Percentiles rank a stretch among this genome's conserved stretches.
Conservation (phyloP, 1,140 invertebrate species). For the Neotoxoptera formosana region DNA sequence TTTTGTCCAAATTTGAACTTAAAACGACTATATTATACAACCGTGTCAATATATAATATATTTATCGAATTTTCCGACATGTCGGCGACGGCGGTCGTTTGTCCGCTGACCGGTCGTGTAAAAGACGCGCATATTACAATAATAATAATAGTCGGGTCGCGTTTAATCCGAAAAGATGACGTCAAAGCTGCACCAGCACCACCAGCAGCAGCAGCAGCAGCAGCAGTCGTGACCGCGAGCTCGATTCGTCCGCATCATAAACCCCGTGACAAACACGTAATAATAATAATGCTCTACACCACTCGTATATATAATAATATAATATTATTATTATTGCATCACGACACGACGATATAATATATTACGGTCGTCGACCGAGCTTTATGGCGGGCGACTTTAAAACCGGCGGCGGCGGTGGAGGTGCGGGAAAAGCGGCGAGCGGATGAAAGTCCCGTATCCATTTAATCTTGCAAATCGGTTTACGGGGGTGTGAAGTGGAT, state of each 20-base stretch:
- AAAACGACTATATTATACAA: no score
- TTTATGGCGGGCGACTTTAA: slow-evolving; percentile 41
- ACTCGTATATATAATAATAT: not conserved
- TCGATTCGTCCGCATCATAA: slow-evolving; percentile 33
- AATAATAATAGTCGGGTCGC: not conserved
- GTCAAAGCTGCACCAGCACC: no score
- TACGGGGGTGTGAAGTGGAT: slow-evolving; percentile 56
- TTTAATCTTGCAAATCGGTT: slow-evolving; percentile 58
- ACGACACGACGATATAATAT: not conserved
- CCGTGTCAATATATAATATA: no score
- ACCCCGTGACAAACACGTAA: slow-evolving; percentile 40
- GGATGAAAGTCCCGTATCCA: slow-evolving; percentile 20
- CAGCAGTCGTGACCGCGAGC: slow-evolving; percentile 6
- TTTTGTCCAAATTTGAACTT: no score
- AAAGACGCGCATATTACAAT: no score
- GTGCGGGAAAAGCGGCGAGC: not conserved
- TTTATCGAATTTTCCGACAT: no score
- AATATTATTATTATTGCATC: not conserved
- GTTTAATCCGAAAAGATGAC: slow-evolving; percentile 21
- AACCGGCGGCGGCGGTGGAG: not conserved
- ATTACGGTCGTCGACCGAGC: slow-evolving; percentile 1
- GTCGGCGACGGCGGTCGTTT: not conserved
- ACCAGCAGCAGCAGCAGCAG: not conserved
- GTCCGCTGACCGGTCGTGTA: not conserved
- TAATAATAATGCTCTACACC: not conserved